phyloP scores from a whole-genome alignment of 2,113 vertebrate species.

The Chaenocephalus aceratus region DNA sequence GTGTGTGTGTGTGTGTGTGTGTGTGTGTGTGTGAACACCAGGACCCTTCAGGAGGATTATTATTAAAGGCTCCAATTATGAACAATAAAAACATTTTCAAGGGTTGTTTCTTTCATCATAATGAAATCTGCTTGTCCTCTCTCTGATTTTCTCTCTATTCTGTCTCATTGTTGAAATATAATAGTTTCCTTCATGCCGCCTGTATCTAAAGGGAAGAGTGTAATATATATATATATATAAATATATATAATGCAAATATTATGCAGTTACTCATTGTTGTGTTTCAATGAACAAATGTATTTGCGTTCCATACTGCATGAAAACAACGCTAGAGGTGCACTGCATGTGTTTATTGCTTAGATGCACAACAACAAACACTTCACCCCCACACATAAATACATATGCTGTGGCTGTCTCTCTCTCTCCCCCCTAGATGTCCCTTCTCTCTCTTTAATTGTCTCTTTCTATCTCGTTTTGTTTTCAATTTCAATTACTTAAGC shows the following conservation, averaged over 20 bases:
- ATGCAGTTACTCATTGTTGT: constrained; percentile 12
- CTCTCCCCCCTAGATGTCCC: background rate
- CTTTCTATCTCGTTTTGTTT: constrained; percentile 58
- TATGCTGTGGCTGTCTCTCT: constrained; percentile 11
- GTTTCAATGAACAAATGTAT: background rate
- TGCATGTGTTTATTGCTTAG: constrained; percentile 34
- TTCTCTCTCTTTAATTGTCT: constrained; percentile 33
- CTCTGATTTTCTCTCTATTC: background rate
- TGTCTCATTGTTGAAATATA: background rate
- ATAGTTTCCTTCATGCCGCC: background rate
- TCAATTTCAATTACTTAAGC: constrained; percentile 55
- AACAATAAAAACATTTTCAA: constrained; percentile 48
- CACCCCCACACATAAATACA: constrained; percentile 40
- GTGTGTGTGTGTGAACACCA: background rate
- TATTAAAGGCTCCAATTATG: constrained; percentile 54
- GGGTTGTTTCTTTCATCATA: background rate
- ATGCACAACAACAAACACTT: constrained; percentile 53
- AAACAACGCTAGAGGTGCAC: constrained; percentile 39
- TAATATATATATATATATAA: background rate
- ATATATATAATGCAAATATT: constrained; percentile 6
- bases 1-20: too few relatives aligned
- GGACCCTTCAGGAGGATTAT: constrained; percentile 30
- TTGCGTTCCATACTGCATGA: background rate
- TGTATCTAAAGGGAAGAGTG: constrained; percentile 20
- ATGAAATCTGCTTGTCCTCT: background rate